Evolutionary conservation across 2,113 vertebrate species (phyloP), one percentile per base, ranked within the genome.

Genomic region (Anas platyrhynchos): DNA sequence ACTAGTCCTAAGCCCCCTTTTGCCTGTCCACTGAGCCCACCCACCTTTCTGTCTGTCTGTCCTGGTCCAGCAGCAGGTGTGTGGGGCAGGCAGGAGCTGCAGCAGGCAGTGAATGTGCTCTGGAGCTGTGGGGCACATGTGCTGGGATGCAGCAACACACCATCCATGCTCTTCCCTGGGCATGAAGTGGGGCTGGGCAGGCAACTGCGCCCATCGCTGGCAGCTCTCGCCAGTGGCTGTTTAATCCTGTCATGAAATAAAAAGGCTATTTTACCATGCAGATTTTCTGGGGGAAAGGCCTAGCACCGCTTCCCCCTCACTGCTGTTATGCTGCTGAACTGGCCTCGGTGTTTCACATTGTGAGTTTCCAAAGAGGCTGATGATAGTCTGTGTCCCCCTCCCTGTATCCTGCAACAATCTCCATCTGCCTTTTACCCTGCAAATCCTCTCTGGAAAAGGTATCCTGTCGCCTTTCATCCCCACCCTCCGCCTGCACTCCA

Each of bases 41-140:
- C 17, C 25, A 16, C 50, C 7, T 23, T 85, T 79, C 56, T 46
- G 27, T 58, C 56, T 78, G 29, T 56, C 54, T 16, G 32, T 88
- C 43, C 66, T 68, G 1, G 0, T 44, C 27, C 48, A 58, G 56
- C 56, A 67, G 29, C 29, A 34, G 23, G 14, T 0, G 0, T 56
- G 41, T 1, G 3, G 34, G 36, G 9, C 1, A 2, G 34, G 48
- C 56, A 72, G 73, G 46, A 86, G 13, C 8, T 79, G 34, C 62
- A 83, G 34, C 38, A 82, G 27, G 6, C 46, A 89, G 8, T 20
- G n/a, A 83, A 56, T 1, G 0, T 22, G 20, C 9, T 75, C 85
- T 86, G 66, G 38, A 88, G 16, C 38, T 46, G 21, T 44, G 32
- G 46, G 48, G 13, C 23, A 10, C 23, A 82, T 48, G 21, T 61